Evolutionary conservation across 2,113 vertebrate species (phyloP), one percentile per base, ranked within the genome.

Genomic region (Lutjanus erythropterus): DNA sequence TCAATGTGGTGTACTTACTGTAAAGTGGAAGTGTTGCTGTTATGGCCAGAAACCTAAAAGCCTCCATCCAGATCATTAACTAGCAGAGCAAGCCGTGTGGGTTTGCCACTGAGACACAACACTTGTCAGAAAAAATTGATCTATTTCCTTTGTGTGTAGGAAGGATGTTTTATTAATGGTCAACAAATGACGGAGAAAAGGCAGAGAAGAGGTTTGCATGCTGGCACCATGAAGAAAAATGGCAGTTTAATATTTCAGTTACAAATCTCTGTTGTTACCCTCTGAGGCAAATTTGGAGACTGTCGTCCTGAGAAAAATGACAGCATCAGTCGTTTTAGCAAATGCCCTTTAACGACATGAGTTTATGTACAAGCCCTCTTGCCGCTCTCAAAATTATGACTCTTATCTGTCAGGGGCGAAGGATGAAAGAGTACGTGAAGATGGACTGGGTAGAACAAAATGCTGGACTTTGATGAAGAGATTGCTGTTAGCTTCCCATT

Each of bases 121-220:
- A 58, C 66, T 56, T 65, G 70, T 72, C 74, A 75, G 44, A 73
- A 27, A n/a, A 75, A 87, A 59, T 33, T 29, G 52, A 87, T 87
- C 49, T 44, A 25, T 80, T 78, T 49, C 50, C 31, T 29, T 16
- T 27, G 39, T 29, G 52, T 69, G 50, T 52, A 18, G 41, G 68
- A 72, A 41, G 55, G 72, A 70, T 65, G 50, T 67, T 70, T 85
- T 75, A 84, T 67, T 68, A 74, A 84, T 84, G 64, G 27, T 75
- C 58, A 73, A 47, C 60, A 75, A 55, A 61, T 55, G 50, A 56
- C 4, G 33, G 65, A 19, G 23, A 47, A 60, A 73, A 49, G n/a
- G 71, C 49, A 33, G 46, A 58, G n/a, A 42, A 69, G 56, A 67
- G 46, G 27, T 73, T 50, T 56, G 37, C 37, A 25, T 58, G 29